Base-by-base conservation (phyloP, 2,888 invertebrate genomes). In the Osedax frankpressi region DNA sequence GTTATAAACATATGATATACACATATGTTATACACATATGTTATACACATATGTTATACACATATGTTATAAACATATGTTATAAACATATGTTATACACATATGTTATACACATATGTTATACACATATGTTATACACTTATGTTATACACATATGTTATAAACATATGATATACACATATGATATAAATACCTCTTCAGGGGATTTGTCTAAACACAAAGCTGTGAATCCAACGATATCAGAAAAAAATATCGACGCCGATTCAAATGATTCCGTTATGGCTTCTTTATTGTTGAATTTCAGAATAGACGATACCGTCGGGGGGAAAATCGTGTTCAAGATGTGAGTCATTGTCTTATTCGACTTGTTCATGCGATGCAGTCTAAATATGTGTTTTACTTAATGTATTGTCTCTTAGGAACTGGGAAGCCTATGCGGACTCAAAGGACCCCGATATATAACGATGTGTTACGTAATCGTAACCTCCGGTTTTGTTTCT, bases 221-320 rank as follows among this genome's bases (percentile, higher is more conserved):
- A 19, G 69, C 29, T 6, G 69, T 69, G 69, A 69, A 69, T 11
- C 28, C 29, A 26, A 69, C 69, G 28, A 69, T 69, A 30, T 69
- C 69, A 2, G 69, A 28, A 24, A 69, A 69, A 28, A 69, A 26
- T 14, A 69, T 24, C 19, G 69, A 29, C 6, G 29, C 69, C 25
- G 28, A 25, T 28, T 25, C 11, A 30, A 69, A 69, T 25, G 27
- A 30, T 24, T 69, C 69, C 28, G 19, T 11, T 19, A 69, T 69
- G 19, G 25, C 69, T 14, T 19, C 69, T 11, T 1, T 69, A 25
- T 69, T 28, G 6, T 28, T 28, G 2, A 25, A 30, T n/a, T 28
- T 28, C 29, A 69, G 29, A 28, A 29, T 27, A 25, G 28, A 29
- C 25, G 29, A 1, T 14, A 69, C 29, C 25, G 29, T 30, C 2